Evolutionary conservation across 2,113 vertebrate species (phyloP).

Genomic region (Neolamprologus kungweensis): DNA sequence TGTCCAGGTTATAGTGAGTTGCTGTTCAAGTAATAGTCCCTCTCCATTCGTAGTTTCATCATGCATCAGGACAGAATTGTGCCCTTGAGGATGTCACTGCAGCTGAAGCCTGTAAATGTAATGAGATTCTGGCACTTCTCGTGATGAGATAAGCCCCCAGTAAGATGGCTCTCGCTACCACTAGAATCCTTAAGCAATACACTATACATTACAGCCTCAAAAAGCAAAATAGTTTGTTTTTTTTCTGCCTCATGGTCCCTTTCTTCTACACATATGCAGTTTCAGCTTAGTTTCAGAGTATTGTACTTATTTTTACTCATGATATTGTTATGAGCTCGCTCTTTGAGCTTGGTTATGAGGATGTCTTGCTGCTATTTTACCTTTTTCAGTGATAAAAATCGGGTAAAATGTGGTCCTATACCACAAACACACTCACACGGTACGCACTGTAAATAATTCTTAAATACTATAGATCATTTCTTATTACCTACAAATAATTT

Average conservation of each 20-base stretch:
- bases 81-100: slow-evolving; percentile 1
- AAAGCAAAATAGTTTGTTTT: background rate
- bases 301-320: background rate
- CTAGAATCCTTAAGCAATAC: background rate
- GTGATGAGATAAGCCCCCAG: slow-evolving; percentile 6
- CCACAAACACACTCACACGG: background rate
- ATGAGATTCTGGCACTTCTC: slow-evolving; percentile 26
- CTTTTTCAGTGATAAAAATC: rapidly evolving
- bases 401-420: background rate
- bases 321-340: background rate
- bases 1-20: background rate
- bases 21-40: background rate
- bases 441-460: background rate
- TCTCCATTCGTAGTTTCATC: background rate
- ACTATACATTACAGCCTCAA: background rate
- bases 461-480: background rate
- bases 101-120: slow-evolving; percentile 8
- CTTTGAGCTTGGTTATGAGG: background rate
- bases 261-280: background rate
- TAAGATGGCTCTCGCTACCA: background rate
- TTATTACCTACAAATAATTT: background rate
- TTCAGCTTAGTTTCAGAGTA: background rate
- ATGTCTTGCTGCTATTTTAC: background rate
- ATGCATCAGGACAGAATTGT: background rate
- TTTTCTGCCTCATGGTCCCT: background rate